These are phyloP conservation scores for Hymenopus coronatus DNA, from an alignment of 2,888 invertebrate genomes.

Conservation along the genomic window DNA sequence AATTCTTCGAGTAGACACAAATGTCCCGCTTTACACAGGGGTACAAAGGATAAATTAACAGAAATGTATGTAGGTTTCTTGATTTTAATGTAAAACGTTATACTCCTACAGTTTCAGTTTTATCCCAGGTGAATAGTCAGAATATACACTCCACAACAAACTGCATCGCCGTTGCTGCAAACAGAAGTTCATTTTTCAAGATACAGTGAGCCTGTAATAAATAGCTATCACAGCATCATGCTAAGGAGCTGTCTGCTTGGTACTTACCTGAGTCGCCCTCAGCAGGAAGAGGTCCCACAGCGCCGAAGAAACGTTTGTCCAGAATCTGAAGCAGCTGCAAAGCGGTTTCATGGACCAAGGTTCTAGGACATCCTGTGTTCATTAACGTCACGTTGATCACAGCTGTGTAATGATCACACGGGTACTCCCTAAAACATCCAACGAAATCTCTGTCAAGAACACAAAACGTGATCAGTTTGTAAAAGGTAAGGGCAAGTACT, in stretches of 20 bases:
- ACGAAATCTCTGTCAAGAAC: neutral
- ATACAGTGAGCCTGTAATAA: too few relatives aligned
- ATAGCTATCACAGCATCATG: neutral
- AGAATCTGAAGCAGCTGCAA: slow-evolving; percentile 88
- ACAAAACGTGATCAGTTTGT: neutral
- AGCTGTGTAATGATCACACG: slow-evolving; percentile 96
- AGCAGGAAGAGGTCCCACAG: slow-evolving; percentile 66
- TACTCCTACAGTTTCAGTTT: too few relatives aligned
- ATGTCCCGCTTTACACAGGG: too few relatives aligned
- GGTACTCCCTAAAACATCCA: slow-evolving; percentile 74
- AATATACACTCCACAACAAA: too few relatives aligned
- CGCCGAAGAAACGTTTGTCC: slow-evolving; percentile 93
- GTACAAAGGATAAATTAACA: too few relatives aligned
- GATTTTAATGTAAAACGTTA: too few relatives aligned
- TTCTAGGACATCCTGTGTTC: slow-evolving; percentile 92
- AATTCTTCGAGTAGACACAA: too few relatives aligned
- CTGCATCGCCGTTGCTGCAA: too few relatives aligned
- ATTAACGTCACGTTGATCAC: slow-evolving; percentile 96
- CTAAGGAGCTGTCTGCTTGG: neutral
- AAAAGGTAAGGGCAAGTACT: neutral
- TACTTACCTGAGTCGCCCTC: slow-evolving; percentile 56
- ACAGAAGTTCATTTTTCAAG: too few relatives aligned
- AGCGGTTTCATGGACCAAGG: slow-evolving; percentile 90
- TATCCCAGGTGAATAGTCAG: too few relatives aligned
- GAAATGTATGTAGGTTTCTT: too few relatives aligned